Percentiles rank a stretch among this genome's conserved stretches.
Evolutionary conservation across 1,140 invertebrate genomes (phyloP).

Genomic region (Orussus abietinus): DNA sequence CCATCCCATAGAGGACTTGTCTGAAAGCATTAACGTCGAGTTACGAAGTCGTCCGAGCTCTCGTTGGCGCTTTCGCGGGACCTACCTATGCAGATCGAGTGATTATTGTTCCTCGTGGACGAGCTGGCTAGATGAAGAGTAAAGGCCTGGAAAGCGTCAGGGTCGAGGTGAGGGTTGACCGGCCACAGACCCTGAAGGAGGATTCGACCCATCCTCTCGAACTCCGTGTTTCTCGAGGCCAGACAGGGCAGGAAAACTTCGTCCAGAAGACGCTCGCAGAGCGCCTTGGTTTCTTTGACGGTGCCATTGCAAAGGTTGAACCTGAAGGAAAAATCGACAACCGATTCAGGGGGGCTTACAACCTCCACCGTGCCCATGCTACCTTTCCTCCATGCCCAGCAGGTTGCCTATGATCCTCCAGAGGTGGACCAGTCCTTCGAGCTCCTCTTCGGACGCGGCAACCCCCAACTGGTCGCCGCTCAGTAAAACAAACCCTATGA

Average conservation of each 20-base stretch:
- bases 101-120: conserved; percentile 40
- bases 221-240: conserved; percentile 24
- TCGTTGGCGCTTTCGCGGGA: too few species aligned
- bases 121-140: conserved; percentile 37
- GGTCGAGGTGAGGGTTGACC: conserved; percentile 44
- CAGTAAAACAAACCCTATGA: conserved; percentile 73
- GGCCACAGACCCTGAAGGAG: conserved; percentile 48
- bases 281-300: conserved; percentile 36
- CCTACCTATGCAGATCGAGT: conserved; percentile 38
- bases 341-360: background rate
- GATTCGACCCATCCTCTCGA: conserved; percentile 37
- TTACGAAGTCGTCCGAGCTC: background rate
- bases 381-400: conserved; percentile 78
- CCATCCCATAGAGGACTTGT: conserved; percentile 27
- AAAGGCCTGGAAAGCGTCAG: conserved; percentile 44
- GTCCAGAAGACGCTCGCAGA: conserved; percentile 44
- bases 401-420: conserved; percentile 79
- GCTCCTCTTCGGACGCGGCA: conserved; percentile 53
- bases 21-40: conserved; percentile 29
- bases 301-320: conserved; percentile 54
- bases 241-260: conserved; percentile 42
- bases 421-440: conserved; percentile 78
- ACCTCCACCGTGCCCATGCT: conserved; percentile 13
- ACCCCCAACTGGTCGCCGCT: conserved; percentile 66
- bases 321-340: conserved; percentile 23